Percentiles rank a stretch among this genome's conserved stretches.
These are phyloP conservation scores for Lepus europaeus DNA, from an alignment of 2,113 vertebrate genomes.

Conservation along the genomic window DNA sequence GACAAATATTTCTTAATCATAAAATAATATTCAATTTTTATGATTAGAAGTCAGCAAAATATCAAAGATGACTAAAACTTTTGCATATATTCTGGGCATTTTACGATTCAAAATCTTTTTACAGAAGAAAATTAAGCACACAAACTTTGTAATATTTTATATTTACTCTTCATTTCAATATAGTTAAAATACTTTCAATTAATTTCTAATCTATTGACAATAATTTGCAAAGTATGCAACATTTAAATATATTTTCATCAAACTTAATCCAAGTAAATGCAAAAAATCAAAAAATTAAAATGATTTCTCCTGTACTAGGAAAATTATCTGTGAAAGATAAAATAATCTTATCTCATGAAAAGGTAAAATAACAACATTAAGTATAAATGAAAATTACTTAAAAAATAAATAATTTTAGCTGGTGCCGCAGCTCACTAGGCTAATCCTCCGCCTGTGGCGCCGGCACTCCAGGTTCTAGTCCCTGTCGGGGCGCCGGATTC, in stretches of 20 bases:
- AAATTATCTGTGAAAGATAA: background rate
- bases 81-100: background rate
- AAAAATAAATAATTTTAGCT: background rate
- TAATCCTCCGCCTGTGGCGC: too few species aligned
- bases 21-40: constrained; percentile 35
- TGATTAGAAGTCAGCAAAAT: background rate
- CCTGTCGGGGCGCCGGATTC: too few species aligned
- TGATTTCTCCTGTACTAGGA: background rate
- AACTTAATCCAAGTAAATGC: constrained; percentile 33
- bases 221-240: constrained; percentile 17
- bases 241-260: constrained; percentile 11
- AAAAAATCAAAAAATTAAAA: constrained; percentile 25
- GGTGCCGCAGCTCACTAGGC: too few species aligned
- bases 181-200: background rate
- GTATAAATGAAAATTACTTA: background rate
- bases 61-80: background rate
- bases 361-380: constrained; percentile 36
- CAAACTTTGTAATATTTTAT: constrained; percentile 26
- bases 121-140: constrained; percentile 6
- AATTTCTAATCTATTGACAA: too few species aligned
- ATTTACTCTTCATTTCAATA: constrained; percentile 41
- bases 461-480: too few species aligned
- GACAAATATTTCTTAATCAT: constrained; percentile 21
- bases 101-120: constrained; percentile 10
- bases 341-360: background rate